Evolutionary conservation across 1,140 invertebrate genomes (phyloP).

Genomic region (Coelopa frigida): DNA sequence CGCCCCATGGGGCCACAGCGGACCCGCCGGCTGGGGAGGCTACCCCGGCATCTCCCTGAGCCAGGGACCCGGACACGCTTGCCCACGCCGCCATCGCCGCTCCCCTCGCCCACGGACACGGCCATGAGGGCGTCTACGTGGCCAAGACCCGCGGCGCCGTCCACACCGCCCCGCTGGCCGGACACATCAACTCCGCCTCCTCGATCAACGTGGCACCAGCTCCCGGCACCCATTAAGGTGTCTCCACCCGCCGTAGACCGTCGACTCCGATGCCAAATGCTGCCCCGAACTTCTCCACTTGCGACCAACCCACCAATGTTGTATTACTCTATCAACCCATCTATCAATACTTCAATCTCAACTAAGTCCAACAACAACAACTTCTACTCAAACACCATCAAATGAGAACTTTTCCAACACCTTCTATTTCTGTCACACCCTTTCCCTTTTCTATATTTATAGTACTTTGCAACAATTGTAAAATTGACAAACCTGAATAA

Average conservation of each 20-base stretch:
- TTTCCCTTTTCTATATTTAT: conserved; percentile 5
- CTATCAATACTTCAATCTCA: no score
- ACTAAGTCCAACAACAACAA: conserved; percentile 34
- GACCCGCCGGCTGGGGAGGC: conserved; percentile 25
- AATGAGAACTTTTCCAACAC: conserved; percentile 3
- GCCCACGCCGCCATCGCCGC: not conserved
- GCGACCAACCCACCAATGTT: not conserved
- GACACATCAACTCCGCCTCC: conserved; percentile 16
- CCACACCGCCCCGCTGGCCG: conserved; percentile 42
- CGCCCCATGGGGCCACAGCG: conserved; percentile 28
- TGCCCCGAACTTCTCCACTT: conserved; percentile 16
- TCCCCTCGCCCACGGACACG: not conserved
- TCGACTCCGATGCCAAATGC: conserved; percentile 3
- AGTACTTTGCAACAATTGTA: conserved; percentile 9
- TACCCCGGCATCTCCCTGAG: conserved; percentile 28
- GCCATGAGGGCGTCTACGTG: conserved; percentile 24
- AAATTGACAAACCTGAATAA: conserved; percentile 7
- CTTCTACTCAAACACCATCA: conserved; percentile 30
- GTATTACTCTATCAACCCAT: not conserved
- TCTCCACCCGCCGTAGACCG: no score
- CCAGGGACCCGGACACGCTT: not conserved
- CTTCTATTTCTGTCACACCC: not conserved
- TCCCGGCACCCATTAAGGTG: conserved; percentile 48
- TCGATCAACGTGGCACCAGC: conserved; percentile 46
- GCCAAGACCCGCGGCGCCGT: conserved; percentile 43